phyloP scores from a whole-genome alignment of 2,888 invertebrate species.

The Schrankia costaestrigalis region DNA sequence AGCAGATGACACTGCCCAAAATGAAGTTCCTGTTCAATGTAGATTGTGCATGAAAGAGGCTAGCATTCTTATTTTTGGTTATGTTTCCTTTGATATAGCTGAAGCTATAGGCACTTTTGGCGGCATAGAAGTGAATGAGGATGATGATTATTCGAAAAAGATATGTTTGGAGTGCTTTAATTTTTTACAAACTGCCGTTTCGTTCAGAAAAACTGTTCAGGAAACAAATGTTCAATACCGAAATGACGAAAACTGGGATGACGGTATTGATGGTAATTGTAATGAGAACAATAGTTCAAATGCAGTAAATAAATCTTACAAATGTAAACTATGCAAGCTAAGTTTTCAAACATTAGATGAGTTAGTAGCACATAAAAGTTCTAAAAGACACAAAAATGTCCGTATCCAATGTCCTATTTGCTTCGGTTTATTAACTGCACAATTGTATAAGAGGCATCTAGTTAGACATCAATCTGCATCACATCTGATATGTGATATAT shows the following conservation, averaged over 20 bases:
- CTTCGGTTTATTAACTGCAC: constrained; percentile 25
- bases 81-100: constrained; percentile 33
- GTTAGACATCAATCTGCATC: constrained; percentile 29
- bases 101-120: constrained; percentile 47
- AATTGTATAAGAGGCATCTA: constrained; percentile 40
- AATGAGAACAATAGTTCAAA: background rate
- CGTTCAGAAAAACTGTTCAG: constrained; percentile 49
- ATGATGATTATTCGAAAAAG: constrained; percentile 47
- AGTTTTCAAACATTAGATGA: constrained; percentile 30
- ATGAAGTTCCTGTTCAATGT: constrained; percentile 28
- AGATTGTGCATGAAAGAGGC: constrained; percentile 58
- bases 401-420: constrained; percentile 37
- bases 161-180: constrained; percentile 45
- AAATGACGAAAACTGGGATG: no score
- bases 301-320: constrained; percentile 5
- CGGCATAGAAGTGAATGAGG: constrained; percentile 39
- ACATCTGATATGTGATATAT: constrained; percentile 54
- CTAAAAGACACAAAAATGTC: constrained; percentile 28
- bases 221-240: no score
- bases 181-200: constrained; percentile 44
- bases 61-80: constrained; percentile 41
- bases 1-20: background rate
- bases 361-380: constrained; percentile 33
- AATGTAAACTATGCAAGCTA: constrained; percentile 22
- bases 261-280: constrained; percentile 6